phyloP scores from a whole-genome alignment of 1,140 invertebrate species.

The Trichoplusia ni region DNA sequence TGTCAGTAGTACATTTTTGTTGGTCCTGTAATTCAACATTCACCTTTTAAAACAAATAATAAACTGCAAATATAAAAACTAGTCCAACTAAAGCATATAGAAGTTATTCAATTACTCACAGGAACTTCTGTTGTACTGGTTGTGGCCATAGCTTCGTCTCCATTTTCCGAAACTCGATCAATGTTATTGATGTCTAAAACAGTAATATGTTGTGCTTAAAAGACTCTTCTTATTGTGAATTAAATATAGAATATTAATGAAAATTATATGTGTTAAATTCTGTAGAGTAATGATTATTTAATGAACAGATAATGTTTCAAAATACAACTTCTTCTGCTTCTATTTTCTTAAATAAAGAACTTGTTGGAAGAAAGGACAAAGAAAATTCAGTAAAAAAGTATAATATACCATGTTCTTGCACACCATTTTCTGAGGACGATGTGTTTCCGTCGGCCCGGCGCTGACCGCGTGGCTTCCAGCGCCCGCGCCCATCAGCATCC shows the following conservation, averaged over 20 bases:
- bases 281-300: too few relatives aligned
- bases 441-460: neutral
- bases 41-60: neutral
- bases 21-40: neutral
- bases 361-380: too few relatives aligned
- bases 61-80: neutral
- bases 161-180: neutral
- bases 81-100: neutral
- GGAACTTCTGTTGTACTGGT: constrained; percentile 1
- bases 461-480: constrained; percentile 52
- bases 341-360: too few relatives aligned
- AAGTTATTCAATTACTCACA: neutral
- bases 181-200: neutral
- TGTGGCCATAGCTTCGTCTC: neutral
- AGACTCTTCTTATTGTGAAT: too few relatives aligned
- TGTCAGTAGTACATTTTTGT: neutral
- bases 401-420: neutral
- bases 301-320: too few relatives aligned
- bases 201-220: too few relatives aligned
- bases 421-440: neutral
- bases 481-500: constrained; percentile 54
- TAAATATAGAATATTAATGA: too few relatives aligned
- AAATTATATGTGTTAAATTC: too few relatives aligned
- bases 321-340: neutral
- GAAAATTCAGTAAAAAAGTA: too few relatives aligned